Base-by-base conservation (phyloP, 2,888 invertebrate genomes). In the Ommatoiulus sabulosus region DNA sequence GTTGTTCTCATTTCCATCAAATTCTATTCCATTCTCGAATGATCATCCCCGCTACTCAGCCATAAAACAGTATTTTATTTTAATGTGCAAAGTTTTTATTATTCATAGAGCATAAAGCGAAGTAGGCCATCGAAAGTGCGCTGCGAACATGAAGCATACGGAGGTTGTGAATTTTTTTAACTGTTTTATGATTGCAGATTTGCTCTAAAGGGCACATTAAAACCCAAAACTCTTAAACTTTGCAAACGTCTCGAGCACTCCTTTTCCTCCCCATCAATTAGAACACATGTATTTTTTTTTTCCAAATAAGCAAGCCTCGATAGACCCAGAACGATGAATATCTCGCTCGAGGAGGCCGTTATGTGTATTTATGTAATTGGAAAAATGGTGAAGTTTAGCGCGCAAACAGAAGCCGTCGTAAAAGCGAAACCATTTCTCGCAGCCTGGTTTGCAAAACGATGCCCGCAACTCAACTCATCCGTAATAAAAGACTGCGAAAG, bases 381-480 rank as follows among this genome's bases (percentile, higher is more conserved):
- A 80, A 80, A 20, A 20, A 80, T 35, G 80, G 12, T 35, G 35
- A 80, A 80, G 24, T 35, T 80, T 80, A 80, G 24, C 80, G 72
- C 72, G 57, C 57, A 24, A 80, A 80, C 80, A 80, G n/a, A n/a
- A 80, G 35, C 80, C 35, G 12, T 80, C 80, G 24, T 80, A 80
- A 80, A 80, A 80, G 35, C 10, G 35, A 80, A 80, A 80, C 12
- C 8, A 24, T 80, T 80, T 80, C 80, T 20, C 12, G 80, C 57
- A 57, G 57, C 57, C 57, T 1, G 57, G 15, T 57, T 57, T 57
- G 15, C n/a, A 72, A 35, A 80, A 80, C 35, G 80, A 80, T 10
- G 80, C 12, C 80, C 80, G 24, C 24, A 80, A 80, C 80, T 80
- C 80, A 35, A 80, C 20, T 72, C 63, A 72, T n/a, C 24, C 80